These are phyloP conservation scores for Sminthopsis crassicaudata DNA, from an alignment of 2,113 vertebrate genomes.

Conservation along the genomic window DNA sequence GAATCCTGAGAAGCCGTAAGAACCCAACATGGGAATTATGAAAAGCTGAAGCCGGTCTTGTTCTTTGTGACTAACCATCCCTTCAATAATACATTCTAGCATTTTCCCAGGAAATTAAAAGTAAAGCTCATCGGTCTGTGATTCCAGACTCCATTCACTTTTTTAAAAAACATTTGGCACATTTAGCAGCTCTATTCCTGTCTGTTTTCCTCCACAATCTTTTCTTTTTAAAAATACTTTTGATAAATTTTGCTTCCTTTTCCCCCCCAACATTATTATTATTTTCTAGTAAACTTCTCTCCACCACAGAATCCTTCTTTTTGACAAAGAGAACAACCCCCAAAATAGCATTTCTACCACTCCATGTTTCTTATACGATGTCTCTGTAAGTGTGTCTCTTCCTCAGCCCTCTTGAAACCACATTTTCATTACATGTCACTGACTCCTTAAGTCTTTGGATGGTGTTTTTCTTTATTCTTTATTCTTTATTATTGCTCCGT, in stretches of 20 bases:
- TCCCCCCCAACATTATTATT: neutral
- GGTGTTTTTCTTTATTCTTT: neutral
- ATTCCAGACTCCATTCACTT: neutral
- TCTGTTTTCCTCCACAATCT: neutral
- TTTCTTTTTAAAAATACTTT: neutral
- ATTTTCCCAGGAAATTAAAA: neutral
- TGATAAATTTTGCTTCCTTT: neutral
- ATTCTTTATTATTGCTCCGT: neutral
- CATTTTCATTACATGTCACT: neutral
- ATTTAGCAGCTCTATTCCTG: neutral
- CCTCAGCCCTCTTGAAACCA: neutral
- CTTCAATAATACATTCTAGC: neutral
- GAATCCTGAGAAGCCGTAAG: too few relatives aligned
- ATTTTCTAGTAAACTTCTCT: conserved; percentile 79
- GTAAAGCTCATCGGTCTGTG: neutral
- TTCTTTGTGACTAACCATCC: neutral
- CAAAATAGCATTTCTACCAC: too few relatives aligned
- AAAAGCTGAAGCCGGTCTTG: neutral
- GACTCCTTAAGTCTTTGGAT: neutral
- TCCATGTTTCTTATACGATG: too few relatives aligned
- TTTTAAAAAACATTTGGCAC: neutral
- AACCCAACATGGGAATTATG: too few relatives aligned
- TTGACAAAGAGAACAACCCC: neutral
- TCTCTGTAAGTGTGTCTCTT: neutral
- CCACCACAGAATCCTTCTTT: conserved; percentile 75